Evolutionary conservation across 2,113 vertebrate species (phyloP), one percentile per base, ranked within the genome.

Genomic region (Aphyosemion australe): DNA sequence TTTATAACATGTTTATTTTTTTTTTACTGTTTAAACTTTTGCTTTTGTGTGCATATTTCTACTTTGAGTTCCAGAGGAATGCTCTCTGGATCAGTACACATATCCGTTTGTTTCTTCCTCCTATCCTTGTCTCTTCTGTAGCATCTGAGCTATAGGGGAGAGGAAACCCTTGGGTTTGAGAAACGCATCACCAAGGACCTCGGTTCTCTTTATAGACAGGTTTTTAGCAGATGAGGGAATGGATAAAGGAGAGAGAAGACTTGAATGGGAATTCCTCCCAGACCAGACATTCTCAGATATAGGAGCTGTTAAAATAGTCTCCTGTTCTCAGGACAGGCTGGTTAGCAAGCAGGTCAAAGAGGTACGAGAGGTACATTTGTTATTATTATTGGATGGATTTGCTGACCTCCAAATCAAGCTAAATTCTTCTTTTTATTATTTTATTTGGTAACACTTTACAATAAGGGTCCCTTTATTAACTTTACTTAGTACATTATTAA

Each of bases 181-280:
- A 81, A 80, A 76, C 43, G 66, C 57, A 75, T 70, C 80, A 71
- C 74, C 46, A 59, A 77, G 41, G 79, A 78, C 26, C 3, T 67
- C 15, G 12, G 63, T 60, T 78, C 75, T 74, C 70, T 60, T 84
- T 88, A 81, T 68, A 71, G 61, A 80, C 32, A 78, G 64, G 81
- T 79, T 84, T 80, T 75, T 84, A 65, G 41, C 77, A 88, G 80
- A 72, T 81, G 77, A 79, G 62, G 48, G 61, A 71, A 85, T 65
- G 51, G 81, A 83, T 79, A 69, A 74, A 85, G 67, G 69, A 42
- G 65, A 72, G 72, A 54, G 57, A 57, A 60, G 70, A 80, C 68
- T 70, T 75, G 50, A 78, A 76, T 31, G 67, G 53, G 64, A 71
- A 84, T 80, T 84, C 82, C 84, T 79, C 67, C 55, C 69, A 78